Evolutionary conservation across 2,113 vertebrate genomes (phyloP), one percentile per base, ranked within the genome.

Genomic region (Pachyramphus minor): DNA sequence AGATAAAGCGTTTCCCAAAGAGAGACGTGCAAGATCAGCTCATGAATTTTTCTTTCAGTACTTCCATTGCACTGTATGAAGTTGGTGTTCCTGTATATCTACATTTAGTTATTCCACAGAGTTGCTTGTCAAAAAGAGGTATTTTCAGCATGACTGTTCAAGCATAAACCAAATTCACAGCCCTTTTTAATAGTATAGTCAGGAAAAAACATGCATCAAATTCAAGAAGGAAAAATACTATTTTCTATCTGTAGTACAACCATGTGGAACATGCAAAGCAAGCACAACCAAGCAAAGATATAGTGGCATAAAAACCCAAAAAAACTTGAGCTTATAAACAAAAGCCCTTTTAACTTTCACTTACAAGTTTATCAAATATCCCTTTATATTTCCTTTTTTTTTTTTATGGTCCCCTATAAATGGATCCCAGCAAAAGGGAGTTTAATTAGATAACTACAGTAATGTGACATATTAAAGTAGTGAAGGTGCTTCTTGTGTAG

Each of bases 251-350:
- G 53, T 49, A 89, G 49, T 47, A 79, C 24, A 82, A 55, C 22
- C 11, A 64, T 1, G 9, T 79, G 50, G 21, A 83, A 0, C 35
- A 58, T 1, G 5, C 68, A 95, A 77, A 87, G 69, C 50, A 87
- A 90, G 37, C 23, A 85, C 19, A 81, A 53, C 31, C 17, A 49
- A 47, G 64, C 13, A 69, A 74, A 84, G 41, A 75, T 22, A 82
- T 1, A 35, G 30, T 35, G 27, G n/a, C 41, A 78, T n/a, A 64
- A 45, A 84, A 30, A 1, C 0, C 5, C 2, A 3, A 2, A 74
- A 75, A 58, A 4, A 17, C 45, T 31, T 59, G 18, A 76, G 8
- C 24, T 83, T 79, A 64, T 69, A 19, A 73, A 53, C 9, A 93
- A 80, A 82, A 64, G 8, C 6, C 28, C 30, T 79, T 78, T 72